Evolutionary conservation across 1,140 invertebrate genomes (phyloP), one percentile per base, ranked within the genome.

Genomic region (Bombyx mandarina): DNA sequence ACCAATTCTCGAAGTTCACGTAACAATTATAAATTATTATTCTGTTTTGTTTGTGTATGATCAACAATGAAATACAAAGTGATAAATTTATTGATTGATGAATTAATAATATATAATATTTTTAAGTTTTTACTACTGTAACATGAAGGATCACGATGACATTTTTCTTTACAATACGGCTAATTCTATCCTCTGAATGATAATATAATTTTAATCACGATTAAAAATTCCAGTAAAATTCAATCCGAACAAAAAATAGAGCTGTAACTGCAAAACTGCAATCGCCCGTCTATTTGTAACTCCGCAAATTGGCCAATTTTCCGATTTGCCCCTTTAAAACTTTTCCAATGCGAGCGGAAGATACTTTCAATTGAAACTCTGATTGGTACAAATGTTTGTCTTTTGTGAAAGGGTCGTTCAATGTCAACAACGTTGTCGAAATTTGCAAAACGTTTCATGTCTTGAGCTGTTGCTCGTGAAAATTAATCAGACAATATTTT

Each of bases 231-330:
- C 12, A 8, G 26, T 45, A 45, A n/a, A 54, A 45, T 44, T 35
- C 43, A 53, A 53, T n/a, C 52, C 43, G 8, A 53, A 12, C 43
- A 45, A 46, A 1, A 35, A 35, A 35, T 35, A 35, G 26, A 35
- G 26, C 26, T 35, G 26, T 35, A 35, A 35, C 26, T 35, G 26
- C 2, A 35, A 35, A 35, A 35, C 26, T 35, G 26, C 26, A 35
- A 35, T 46, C 10, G 44, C 43, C 22, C 22, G 44, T 8, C 43
- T 54, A 44, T 54, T 54, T 54, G 43, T 54, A 22, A 54, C 45
- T 54, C 43, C 26, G 4, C 53, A 46, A 54, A 54, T 54, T 54
- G 53, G 8, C 53, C 53, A 54, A 53, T 53, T 53, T 53, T 9
- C 26, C 52, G 12, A 18, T 45, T 44, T 43, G 8, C 22, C 12